A percentile compares a stretch with the other conserved stretches of the same genome.
Conservation (phyloP, 2,113 vertebrate genomes). For the Oreochromis aureus region DNA sequence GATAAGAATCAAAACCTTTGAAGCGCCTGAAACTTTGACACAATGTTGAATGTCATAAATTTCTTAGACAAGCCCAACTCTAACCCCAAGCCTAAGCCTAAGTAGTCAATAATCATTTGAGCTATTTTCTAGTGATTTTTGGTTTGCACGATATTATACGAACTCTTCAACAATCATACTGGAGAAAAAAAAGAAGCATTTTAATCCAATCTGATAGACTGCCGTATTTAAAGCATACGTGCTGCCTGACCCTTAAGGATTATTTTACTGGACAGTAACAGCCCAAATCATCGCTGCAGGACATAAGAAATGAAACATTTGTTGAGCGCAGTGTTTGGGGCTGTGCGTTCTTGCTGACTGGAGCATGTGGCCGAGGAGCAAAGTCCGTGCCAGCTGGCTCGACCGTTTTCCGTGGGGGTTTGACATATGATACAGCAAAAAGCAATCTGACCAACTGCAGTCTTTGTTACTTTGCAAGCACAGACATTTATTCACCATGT, state of each 20-base stretch:
- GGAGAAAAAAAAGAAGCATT: neutral
- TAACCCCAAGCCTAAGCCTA: neutral
- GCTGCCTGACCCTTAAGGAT: neutral
- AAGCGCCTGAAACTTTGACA: neutral
- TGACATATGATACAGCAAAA: constrained; percentile 42
- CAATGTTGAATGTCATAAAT: neutral
- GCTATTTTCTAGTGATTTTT: neutral
- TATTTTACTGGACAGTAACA: neutral
- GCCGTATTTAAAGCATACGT: neutral
- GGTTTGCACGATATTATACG: neutral
- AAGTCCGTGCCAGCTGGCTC: constrained; percentile 27
- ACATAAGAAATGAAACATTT: neutral
- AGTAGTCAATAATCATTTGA: neutral
- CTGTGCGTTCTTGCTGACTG: constrained; percentile 25
- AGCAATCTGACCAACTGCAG: neutral
- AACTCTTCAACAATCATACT: neutral
- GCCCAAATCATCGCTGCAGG: neutral
- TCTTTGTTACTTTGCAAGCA: neutral
- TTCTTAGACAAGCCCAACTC: neutral
- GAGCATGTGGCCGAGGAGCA: constrained; percentile 1
- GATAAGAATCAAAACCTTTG: neutral
- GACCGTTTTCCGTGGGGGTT: neutral
- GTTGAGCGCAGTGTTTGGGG: neutral
- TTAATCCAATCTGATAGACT: neutral
- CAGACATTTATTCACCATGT: neutral